Percentiles rank a stretch among this genome's conserved stretches.
phyloP scores from a whole-genome alignment of 2,113 vertebrate species.

The Centropus bengalensis region DNA sequence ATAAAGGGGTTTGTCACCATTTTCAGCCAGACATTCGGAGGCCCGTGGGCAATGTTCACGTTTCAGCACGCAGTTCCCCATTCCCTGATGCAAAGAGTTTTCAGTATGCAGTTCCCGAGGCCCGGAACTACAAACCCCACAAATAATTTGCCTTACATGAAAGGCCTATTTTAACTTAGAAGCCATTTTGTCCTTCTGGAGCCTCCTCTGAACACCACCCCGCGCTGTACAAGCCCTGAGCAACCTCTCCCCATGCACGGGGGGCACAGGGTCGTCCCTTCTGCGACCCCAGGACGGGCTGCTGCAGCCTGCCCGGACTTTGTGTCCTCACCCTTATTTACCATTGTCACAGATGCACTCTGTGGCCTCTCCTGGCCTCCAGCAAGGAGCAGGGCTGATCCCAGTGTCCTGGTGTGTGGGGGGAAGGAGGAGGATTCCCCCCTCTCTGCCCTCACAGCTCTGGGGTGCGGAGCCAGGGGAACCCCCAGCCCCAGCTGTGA shows the following conservation, averaged over 20 bases:
- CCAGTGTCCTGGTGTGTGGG: fast-evolving
- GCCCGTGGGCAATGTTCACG: neutral
- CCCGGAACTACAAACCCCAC: neutral
- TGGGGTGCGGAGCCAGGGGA: fast-evolving
- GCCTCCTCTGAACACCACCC: neutral
- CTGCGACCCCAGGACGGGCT: neutral
- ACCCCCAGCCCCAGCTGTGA: neutral
- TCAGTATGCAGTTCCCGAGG: neutral
- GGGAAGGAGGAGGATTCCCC: neutral
- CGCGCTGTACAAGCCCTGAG: neutral
- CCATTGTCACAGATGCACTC: neutral
- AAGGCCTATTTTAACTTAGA: neutral
- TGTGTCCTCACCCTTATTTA: neutral
- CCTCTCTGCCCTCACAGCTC: no score
- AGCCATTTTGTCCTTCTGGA: neutral
- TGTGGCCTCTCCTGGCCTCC: fast-evolving
- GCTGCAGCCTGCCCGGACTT: neutral
- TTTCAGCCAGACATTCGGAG: neutral
- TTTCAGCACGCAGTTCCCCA: neutral
- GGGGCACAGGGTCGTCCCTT: neutral
- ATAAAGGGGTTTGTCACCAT: neutral
- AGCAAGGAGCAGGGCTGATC: neutral
- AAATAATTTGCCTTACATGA: neutral
- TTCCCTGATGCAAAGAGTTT: neutral
- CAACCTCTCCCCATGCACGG: neutral